Conservation (phyloP, 2,797 vertebrate genomes). For the Myripristis jacobus region DNA sequence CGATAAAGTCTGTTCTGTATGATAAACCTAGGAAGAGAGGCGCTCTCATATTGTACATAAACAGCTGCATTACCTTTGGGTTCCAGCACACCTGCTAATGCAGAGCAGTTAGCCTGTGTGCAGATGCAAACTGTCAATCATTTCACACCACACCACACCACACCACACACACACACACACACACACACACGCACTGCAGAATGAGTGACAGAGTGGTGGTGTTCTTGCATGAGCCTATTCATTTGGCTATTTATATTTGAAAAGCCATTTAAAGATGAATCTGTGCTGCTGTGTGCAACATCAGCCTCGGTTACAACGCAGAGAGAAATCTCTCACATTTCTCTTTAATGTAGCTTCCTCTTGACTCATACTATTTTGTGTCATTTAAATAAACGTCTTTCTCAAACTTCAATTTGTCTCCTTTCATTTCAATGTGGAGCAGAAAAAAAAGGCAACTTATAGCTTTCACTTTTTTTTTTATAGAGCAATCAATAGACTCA, state of each 20-base stretch:
- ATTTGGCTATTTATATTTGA: too few species aligned
- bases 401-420: not conserved
- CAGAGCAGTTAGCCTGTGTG: constrained; percentile 71
- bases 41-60: constrained; percentile 61
- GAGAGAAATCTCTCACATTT: not conserved
- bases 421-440: constrained; percentile 30
- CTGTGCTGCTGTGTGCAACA: too few species aligned
- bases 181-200: not conserved
- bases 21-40: constrained; percentile 62
- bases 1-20: constrained; percentile 68
- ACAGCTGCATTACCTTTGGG: constrained; percentile 80
- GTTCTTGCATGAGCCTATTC: too few species aligned
- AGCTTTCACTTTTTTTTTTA: constrained; percentile 13
- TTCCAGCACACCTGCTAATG: constrained; percentile 76
- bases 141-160: constrained; percentile 13
- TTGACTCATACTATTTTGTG: constrained; percentile 22
- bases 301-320: too few species aligned
- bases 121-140: constrained; percentile 80
- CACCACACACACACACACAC: not conserved
- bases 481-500: constrained; percentile 11
- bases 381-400: constrained; percentile 14
- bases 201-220: too few species aligned
- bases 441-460: not conserved
- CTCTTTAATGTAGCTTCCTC: constrained; percentile 17
- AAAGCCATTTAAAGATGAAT: too few species aligned